These are phyloP conservation scores for Gobius niger DNA, from an alignment of 2,113 vertebrate species.

Conservation along the genomic window DNA sequence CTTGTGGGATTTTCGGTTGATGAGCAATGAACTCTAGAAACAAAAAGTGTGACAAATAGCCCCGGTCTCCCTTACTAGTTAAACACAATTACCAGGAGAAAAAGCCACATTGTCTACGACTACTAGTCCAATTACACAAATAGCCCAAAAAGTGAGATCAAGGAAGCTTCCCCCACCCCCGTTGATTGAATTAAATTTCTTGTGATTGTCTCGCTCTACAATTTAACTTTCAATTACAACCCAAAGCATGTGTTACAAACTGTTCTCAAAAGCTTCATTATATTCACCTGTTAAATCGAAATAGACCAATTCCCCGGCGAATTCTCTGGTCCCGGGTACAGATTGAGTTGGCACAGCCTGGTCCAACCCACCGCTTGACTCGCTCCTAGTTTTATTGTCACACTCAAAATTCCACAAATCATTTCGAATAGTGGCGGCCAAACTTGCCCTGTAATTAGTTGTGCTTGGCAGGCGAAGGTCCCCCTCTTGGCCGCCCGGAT, in stretches of 20 bases:
- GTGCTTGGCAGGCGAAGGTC: conserved; percentile 56
- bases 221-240: neutral
- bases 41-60: no score
- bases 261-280: neutral
- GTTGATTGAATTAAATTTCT: no score
- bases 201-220: no score
- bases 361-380: conserved; percentile 32
- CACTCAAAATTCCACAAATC: conserved; percentile 61
- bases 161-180: neutral
- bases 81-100: no score
- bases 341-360: conserved; percentile 14
- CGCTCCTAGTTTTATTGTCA: conserved; percentile 35
- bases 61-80: no score
- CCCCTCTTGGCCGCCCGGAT: conserved; percentile 47
- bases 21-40: no score
- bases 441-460: conserved; percentile 66
- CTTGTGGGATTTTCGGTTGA: no score
- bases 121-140: no score
- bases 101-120: no score
- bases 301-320: neutral
- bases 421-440: conserved; percentile 46
- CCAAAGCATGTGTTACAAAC: neutral
- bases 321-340: neutral
- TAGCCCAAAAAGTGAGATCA: no score
- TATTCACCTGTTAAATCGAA: neutral